phyloP scores from a whole-genome alignment of 2,888 invertebrate species.

The Busseola fusca region DNA sequence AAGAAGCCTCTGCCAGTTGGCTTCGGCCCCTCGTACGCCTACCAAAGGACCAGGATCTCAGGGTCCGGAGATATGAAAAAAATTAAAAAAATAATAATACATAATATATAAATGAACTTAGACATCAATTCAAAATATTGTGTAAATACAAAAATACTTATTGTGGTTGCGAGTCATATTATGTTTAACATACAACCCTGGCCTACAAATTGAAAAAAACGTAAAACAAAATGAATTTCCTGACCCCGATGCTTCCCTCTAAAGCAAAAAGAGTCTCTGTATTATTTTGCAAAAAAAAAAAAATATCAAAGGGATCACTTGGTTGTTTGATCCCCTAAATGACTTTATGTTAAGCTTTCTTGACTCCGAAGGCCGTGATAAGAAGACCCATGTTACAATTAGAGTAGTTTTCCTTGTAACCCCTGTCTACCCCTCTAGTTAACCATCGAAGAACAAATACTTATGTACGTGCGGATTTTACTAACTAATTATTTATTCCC shows the following conservation, averaged over 20 bases:
- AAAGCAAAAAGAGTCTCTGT: background rate
- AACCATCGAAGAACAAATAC: constrained; percentile 5
- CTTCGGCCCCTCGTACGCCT: too few species aligned
- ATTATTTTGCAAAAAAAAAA: constrained; percentile 15
- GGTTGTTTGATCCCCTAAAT: constrained; percentile 23
- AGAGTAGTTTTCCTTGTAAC: constrained; percentile 28
- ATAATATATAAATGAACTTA: too few species aligned
- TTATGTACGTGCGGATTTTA: background rate
- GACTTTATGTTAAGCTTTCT: constrained; percentile 32
- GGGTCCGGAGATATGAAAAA: too few species aligned
- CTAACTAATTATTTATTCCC: background rate
- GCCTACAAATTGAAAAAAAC: background rate
- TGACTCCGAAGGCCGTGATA: constrained; percentile 28
- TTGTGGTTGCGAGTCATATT: background rate
- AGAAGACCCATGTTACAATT: constrained; percentile 32
- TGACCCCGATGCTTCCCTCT: background rate
- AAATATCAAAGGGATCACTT: background rate
- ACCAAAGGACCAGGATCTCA: too few species aligned
- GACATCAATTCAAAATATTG: too few species aligned
- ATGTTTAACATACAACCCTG: background rate
- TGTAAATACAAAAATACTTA: background rate
- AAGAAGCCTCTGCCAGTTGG: too few species aligned
- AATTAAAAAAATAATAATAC: too few species aligned
- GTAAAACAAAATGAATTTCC: background rate
- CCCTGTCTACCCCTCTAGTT: background rate